A percentile compares a stretch with the other conserved stretches of the same genome.
phyloP scores from a whole-genome alignment of 2,113 vertebrate genomes.

The Syrmaticus mikado region DNA sequence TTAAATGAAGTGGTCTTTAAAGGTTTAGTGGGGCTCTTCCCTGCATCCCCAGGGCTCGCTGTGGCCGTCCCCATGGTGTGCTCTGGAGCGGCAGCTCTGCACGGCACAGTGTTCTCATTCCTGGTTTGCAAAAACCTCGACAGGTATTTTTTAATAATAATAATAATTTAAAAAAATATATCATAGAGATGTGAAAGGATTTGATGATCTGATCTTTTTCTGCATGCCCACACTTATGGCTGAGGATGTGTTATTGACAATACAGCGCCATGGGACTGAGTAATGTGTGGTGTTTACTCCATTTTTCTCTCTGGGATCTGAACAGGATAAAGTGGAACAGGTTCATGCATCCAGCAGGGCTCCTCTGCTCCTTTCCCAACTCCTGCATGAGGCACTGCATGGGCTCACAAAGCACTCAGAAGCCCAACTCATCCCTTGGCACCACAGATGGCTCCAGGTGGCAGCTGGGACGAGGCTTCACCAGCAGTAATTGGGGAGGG shows the following conservation, averaged over 20 bases:
- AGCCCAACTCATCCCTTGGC: background rate
- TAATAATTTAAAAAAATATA: no score
- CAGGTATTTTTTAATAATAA: background rate
- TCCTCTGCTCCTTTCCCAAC: background rate
- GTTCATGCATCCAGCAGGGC: background rate
- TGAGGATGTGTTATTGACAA: background rate
- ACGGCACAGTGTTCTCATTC: background rate
- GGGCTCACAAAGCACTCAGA: background rate
- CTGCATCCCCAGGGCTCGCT: constrained; percentile 3
- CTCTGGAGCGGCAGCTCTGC: background rate
- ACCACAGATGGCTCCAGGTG: accelerated
- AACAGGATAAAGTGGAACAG: background rate
- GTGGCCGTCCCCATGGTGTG: constrained; percentile 1
- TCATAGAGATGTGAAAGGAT: background rate
- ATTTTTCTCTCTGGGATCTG: background rate
- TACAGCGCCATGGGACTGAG: background rate
- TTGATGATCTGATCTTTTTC: constrained; percentile 20
- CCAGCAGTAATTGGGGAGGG: accelerated
- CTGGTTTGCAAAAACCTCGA: background rate
- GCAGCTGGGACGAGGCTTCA: background rate
- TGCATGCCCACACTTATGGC: background rate
- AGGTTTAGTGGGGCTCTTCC: constrained; percentile 52
- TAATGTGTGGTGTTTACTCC: background rate
- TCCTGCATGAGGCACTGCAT: accelerated
- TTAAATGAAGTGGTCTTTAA: constrained; percentile 49